These are phyloP conservation scores for Agapornis roseicollis DNA, from an alignment of 2,113 vertebrate genomes.

Conservation along the genomic window DNA sequence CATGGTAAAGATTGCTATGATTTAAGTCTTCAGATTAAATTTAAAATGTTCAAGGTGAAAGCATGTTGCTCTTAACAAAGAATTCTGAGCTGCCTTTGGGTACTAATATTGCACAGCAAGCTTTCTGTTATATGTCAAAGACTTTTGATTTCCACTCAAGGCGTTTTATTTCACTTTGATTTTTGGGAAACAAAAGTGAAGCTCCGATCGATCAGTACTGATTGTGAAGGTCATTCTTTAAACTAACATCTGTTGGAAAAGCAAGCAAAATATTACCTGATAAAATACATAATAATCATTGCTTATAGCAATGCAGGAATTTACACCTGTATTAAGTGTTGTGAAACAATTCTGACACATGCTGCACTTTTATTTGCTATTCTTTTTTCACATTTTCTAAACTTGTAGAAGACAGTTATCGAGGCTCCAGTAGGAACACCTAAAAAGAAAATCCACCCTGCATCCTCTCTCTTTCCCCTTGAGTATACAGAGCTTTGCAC, in stretches of 20 bases:
- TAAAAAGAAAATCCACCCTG: background rate
- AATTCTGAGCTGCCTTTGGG: constrained; percentile 77
- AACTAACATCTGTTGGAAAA: constrained; percentile 64
- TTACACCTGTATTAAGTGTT: background rate
- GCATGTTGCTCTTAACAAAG: constrained; percentile 76
- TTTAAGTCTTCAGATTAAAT: constrained; percentile 71
- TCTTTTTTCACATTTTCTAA: background rate
- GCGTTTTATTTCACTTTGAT: constrained; percentile 94
- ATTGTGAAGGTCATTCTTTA: constrained; percentile 89
- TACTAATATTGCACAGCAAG: constrained; percentile 79
- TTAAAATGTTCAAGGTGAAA: constrained; percentile 73
- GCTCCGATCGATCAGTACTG: constrained; percentile 84
- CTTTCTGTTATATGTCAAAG: constrained; percentile 82
- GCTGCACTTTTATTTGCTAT: background rate
- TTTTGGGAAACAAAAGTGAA: constrained; percentile 90
- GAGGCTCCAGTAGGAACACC: background rate
- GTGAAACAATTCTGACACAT: background rate
- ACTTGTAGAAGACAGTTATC: background rate
- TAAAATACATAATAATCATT: constrained; percentile 51
- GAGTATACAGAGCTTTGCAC: background rate
- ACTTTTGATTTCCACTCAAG: constrained; percentile 97
- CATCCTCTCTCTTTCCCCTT: background rate
- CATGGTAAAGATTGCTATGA: constrained; percentile 65
- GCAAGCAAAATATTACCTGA: constrained; percentile 57
- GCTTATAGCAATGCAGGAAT: background rate